These are phyloP conservation scores for Drosophila algonquin DNA, from an alignment of 2,888 invertebrate species.

Conservation along the genomic window DNA sequence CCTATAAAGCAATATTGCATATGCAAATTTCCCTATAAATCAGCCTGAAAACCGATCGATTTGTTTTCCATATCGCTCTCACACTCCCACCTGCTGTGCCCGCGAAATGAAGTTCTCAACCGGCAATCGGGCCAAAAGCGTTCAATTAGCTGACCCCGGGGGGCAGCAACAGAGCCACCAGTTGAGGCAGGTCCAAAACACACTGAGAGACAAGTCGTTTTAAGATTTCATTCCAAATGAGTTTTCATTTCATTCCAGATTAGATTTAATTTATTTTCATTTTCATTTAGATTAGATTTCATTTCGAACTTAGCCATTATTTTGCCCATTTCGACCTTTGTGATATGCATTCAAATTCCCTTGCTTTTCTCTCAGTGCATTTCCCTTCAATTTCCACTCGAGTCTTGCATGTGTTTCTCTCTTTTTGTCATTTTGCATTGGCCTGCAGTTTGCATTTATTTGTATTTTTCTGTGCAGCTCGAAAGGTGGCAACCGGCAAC, in stretches of 20 bases:
- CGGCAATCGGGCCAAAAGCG: slow-evolving; percentile 49
- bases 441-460: slow-evolving; percentile 36
- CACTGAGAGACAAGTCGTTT: slow-evolving; percentile 9
- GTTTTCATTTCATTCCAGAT: too few species aligned
- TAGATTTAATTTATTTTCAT: too few species aligned
- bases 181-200: slow-evolving; percentile 5
- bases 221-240: too few species aligned
- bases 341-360: background rate
- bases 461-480: slow-evolving; percentile 10
- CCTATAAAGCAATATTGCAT: slow-evolving; percentile 52
- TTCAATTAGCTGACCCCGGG: slow-evolving; percentile 58
- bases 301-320: too few species aligned
- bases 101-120: slow-evolving; percentile 77
- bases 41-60: slow-evolving; percentile 50
- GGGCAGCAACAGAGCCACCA: slow-evolving; percentile 25
- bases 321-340: too few species aligned
- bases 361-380: slow-evolving; percentile 19
- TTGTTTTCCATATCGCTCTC: slow-evolving; percentile 13
- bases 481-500: slow-evolving; percentile 65
- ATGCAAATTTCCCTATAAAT: slow-evolving; percentile 80
- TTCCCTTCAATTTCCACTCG: background rate
- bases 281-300: too few species aligned
- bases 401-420: slow-evolving; percentile 14
- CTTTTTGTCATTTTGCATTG: slow-evolving; percentile 28
- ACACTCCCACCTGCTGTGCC: slow-evolving; percentile 60